Evolutionary conservation across 2,888 invertebrate species (phyloP).

Genomic region (Eupeodes luniger): DNA sequence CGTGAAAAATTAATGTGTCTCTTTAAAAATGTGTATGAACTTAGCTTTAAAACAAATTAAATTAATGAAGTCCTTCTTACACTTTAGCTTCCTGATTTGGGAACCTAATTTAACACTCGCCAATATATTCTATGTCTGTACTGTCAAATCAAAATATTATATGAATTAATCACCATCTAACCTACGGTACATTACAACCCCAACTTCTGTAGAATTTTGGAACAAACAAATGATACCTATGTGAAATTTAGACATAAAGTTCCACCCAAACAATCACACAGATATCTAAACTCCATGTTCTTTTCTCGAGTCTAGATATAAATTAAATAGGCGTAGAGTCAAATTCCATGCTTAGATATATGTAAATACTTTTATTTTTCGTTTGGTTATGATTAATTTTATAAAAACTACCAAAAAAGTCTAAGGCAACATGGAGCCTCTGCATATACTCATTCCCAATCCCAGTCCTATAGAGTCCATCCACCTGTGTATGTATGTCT

Average conservation of each 20-base stretch:
- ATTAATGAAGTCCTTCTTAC: neutral
- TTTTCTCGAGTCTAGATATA: neutral
- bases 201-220: neutral
- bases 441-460: neutral
- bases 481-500: constrained; percentile 23
- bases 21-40: neutral
- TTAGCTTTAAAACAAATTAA: constrained; percentile 21
- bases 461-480: neutral
- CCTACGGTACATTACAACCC: neutral
- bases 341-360: constrained; percentile 45
- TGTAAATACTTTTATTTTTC: constrained; percentile 4
- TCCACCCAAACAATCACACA: constrained; percentile 34
- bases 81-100: neutral
- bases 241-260: constrained; percentile 22
- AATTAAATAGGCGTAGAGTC: constrained; percentile 23
- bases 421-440: neutral
- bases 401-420: constrained; percentile 17
- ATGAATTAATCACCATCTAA: constrained; percentile 10
- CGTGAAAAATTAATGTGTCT: neutral
- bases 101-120: neutral
- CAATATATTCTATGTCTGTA: neutral
- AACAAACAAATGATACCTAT: constrained; percentile 1
- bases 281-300: neutral
- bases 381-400: constrained; percentile 56
- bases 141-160: constrained; percentile 33